phyloP scores from a whole-genome alignment of 2,888 invertebrate species.

The Sarcophaga rosellei region DNA sequence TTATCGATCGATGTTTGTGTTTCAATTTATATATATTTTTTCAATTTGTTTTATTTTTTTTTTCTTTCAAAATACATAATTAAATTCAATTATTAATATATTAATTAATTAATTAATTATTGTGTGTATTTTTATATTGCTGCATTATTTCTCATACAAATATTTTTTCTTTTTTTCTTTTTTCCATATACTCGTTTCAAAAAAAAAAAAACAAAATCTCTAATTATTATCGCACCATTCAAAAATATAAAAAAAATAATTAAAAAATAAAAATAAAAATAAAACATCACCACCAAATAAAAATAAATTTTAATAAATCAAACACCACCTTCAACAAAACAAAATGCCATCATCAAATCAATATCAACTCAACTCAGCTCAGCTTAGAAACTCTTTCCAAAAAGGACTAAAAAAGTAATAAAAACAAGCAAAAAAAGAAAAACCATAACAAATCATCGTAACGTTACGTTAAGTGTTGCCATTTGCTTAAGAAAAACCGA shows the following conservation, averaged over 20 bases:
- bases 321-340: slow-evolving; percentile 69
- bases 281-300: slow-evolving; percentile 42
- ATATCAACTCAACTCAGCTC: not conserved
- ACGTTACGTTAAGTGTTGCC: not conserved
- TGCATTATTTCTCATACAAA: slow-evolving; percentile 79
- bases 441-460: not conserved
- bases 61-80: not conserved
- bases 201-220: slow-evolving; percentile 74
- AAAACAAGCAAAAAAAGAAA: not conserved
- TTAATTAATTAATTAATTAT: slow-evolving; percentile 47
- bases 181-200: slow-evolving; percentile 76
- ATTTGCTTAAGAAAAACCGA: not conserved
- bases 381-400: not conserved
- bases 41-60: not conserved
- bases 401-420: not conserved
- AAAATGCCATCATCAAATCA: slow-evolving; percentile 50
- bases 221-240: slow-evolving; percentile 70
- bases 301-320: slow-evolving; percentile 72
- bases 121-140: slow-evolving; percentile 74
- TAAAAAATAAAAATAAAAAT: slow-evolving; percentile 71
- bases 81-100: not conserved
- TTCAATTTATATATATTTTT: no score
- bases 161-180: slow-evolving; percentile 79
- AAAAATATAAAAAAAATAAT: slow-evolving; percentile 70
- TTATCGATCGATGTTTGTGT: slow-evolving; percentile 60